Conservation (phyloP, 2,797 vertebrate genomes). For the Bucorvus abyssinicus region DNA sequence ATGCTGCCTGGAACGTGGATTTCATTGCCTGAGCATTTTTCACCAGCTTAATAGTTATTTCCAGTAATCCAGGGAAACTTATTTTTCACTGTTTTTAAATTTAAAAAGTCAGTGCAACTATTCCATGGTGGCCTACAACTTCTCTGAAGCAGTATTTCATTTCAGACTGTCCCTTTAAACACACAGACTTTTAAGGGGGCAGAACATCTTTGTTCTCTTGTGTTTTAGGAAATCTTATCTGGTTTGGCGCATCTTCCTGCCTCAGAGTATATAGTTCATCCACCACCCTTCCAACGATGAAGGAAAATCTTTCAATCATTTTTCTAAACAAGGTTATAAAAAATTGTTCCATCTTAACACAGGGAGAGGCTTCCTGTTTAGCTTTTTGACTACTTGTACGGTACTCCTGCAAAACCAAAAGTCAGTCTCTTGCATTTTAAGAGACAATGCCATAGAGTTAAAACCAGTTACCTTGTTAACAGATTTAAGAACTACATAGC, state of each 20-base stretch:
- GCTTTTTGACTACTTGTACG: too few relatives aligned
- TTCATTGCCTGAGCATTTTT: neutral
- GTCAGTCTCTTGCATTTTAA: too few relatives aligned
- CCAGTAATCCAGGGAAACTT: neutral
- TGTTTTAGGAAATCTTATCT: neutral
- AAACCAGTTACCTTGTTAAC: too few relatives aligned
- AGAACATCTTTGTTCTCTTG: neutral
- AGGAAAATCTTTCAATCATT: neutral
- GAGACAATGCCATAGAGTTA: too few relatives aligned
- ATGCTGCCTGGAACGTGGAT: neutral
- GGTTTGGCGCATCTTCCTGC: neutral
- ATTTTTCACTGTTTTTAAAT: neutral
- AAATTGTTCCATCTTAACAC: too few relatives aligned
- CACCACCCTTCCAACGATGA: neutral
- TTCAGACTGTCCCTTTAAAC: neutral
- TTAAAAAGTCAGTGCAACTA: neutral
- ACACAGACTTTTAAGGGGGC: neutral
- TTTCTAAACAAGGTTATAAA: neutral
- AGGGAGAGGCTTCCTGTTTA: too few relatives aligned
- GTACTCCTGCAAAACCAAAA: too few relatives aligned
- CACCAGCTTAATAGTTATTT: too few relatives aligned
- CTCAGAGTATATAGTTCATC: neutral
- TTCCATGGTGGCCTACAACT: neutral
- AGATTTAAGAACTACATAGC: too few relatives aligned
- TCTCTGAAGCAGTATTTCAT: neutral